Evolutionary conservation across 2,888 invertebrate species (phyloP).

Genomic region (Cerceris rybyensis): DNA sequence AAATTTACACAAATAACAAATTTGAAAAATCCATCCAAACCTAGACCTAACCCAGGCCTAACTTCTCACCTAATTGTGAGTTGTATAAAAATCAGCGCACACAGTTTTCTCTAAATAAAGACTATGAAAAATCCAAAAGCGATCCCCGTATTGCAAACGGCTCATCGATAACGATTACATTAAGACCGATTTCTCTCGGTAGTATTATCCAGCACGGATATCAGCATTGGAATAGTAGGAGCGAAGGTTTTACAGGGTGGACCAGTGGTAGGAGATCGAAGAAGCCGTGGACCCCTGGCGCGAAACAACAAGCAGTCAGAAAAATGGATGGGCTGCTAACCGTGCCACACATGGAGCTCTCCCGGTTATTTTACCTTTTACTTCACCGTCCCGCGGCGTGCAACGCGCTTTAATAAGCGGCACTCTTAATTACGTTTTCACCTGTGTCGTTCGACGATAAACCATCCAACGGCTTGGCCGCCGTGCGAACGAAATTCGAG

Average conservation of each 20-base stretch:
- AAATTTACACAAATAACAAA: too few species aligned
- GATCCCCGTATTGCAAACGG: not conserved
- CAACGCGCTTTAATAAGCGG: constrained; percentile 65
- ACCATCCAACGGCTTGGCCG: constrained; percentile 4
- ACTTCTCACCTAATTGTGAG: too few species aligned
- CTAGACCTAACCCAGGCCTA: too few species aligned
- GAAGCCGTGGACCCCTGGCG: constrained; percentile 78
- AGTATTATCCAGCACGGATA: not conserved
- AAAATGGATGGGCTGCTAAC: constrained; percentile 82
- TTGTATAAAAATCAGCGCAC: too few species aligned
- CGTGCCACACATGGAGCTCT: constrained; percentile 80
- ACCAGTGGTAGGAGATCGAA: constrained; percentile 66
- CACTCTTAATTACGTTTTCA: constrained; percentile 71
- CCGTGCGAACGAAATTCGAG: not conserved
- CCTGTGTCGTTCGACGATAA: constrained; percentile 55
- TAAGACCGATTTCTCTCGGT: not conserved
- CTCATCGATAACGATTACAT: constrained; percentile 33
- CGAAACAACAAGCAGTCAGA: constrained; percentile 81
- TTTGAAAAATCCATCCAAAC: too few species aligned
- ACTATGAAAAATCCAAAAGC: not conserved
- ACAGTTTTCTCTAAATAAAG: too few species aligned
- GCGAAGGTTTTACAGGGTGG: constrained; percentile 53
- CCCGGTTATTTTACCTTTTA: constrained; percentile 73
- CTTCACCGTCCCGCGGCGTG: constrained; percentile 60
- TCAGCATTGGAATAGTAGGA: constrained; percentile 24